phyloP scores from a whole-genome alignment of 2,888 invertebrate genomes.

The Melinaea marsaeus region DNA sequence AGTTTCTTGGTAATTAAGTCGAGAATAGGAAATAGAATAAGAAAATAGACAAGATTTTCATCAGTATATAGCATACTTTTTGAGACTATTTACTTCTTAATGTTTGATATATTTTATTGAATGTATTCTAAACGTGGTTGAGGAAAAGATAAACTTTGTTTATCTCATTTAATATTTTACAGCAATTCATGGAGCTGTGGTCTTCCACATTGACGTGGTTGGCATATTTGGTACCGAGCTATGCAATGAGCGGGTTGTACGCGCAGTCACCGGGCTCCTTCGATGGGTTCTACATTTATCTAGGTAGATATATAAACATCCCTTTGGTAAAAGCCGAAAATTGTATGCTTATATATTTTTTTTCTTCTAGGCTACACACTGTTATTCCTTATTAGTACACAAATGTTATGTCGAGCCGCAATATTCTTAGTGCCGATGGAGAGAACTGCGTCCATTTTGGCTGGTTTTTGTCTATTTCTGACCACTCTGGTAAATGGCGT shows the following conservation, averaged over 20 bases:
- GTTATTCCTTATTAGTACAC: slow-evolving; percentile 82
- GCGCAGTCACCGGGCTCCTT: slow-evolving; percentile 81
- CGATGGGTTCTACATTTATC: slow-evolving; percentile 84
- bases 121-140: too few species aligned
- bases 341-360: slow-evolving; percentile 5
- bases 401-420: slow-evolving; percentile 82
- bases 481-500: slow-evolving; percentile 83
- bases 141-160: too few species aligned
- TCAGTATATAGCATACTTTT: too few species aligned
- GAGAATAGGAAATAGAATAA: too few species aligned
- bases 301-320: slow-evolving; percentile 69
- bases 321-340: not conserved
- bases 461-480: slow-evolving; percentile 79
- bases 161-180: slow-evolving; percentile 33
- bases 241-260: slow-evolving; percentile 91
- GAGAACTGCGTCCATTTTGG: slow-evolving; percentile 79
- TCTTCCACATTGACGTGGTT: slow-evolving; percentile 89
- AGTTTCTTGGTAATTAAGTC: too few species aligned
- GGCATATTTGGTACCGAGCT: slow-evolving; percentile 91
- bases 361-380: slow-evolving; percentile 82
- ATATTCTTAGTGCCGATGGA: slow-evolving; percentile 82
- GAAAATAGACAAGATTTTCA: too few species aligned
- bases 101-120: too few species aligned
- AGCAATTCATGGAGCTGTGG: slow-evolving; percentile 88
- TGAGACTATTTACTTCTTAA: too few species aligned